These are phyloP conservation scores for Troides aeacus DNA, from an alignment of 2,888 invertebrate genomes.

Conservation along the genomic window DNA sequence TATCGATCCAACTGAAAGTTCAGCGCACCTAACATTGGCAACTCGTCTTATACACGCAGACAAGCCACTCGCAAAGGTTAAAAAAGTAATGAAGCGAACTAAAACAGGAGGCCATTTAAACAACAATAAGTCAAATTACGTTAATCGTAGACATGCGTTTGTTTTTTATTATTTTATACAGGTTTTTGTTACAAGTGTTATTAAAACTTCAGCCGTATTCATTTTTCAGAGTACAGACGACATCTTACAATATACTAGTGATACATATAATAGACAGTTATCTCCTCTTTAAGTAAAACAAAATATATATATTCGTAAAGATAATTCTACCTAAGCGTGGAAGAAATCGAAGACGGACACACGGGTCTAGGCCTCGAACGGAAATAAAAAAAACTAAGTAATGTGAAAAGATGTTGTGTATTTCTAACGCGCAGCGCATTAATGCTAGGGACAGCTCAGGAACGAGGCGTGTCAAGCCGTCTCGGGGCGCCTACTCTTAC, in stretches of 20 bases:
- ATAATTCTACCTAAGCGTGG: slow-evolving; percentile 29
- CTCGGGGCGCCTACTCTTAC: slow-evolving; percentile 58
- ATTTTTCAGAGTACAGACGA: slow-evolving; percentile 39
- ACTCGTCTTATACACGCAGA: not conserved
- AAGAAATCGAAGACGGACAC: slow-evolving; percentile 18
- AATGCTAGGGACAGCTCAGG: slow-evolving; percentile 51
- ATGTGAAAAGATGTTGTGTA: slow-evolving; percentile 73
- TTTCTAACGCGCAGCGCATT: slow-evolving; percentile 67
- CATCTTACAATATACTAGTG: slow-evolving; percentile 40
- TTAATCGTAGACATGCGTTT: slow-evolving; percentile 36
- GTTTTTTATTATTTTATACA: slow-evolving; percentile 40
- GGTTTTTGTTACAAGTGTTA: slow-evolving; percentile 41
- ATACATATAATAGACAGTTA: slow-evolving; percentile 32
- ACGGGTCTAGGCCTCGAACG: slow-evolving; percentile 36
- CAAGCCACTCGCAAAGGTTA: not conserved
- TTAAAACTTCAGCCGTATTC: slow-evolving; percentile 38
- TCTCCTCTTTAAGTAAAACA: slow-evolving; percentile 33
- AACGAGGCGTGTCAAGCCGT: slow-evolving; percentile 37
- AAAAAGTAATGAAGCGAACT: slow-evolving; percentile 8
- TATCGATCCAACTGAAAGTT: slow-evolving; percentile 55
- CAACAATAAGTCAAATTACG: slow-evolving; percentile 33
- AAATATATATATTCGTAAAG: slow-evolving; percentile 33
- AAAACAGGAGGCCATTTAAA: slow-evolving; percentile 22
- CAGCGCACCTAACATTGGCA: slow-evolving; percentile 35
- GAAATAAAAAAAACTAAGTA: slow-evolving; percentile 68